Conservation (phyloP, 2,113 vertebrate species). For the Cyanoderma ruficeps region DNA sequence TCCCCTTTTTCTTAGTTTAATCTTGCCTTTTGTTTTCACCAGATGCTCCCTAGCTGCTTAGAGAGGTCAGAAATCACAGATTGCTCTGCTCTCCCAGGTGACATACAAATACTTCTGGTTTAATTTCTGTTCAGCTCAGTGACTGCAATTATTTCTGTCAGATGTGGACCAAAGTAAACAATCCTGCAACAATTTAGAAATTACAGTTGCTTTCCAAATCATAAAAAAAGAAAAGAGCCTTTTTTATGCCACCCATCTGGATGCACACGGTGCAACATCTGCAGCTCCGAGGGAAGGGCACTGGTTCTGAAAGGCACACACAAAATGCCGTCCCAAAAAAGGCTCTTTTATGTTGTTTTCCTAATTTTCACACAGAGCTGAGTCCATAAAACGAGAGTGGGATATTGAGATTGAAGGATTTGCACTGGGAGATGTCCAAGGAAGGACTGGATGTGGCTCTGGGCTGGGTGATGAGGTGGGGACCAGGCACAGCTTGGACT, state of each 20-base stretch:
- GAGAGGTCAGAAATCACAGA: neutral
- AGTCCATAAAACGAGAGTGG: neutral
- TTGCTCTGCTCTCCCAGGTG: neutral
- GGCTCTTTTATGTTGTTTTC: neutral
- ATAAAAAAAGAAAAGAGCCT: no score
- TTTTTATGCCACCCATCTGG: neutral
- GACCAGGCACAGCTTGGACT: neutral
- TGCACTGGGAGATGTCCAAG: neutral
- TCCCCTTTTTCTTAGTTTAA: neutral
- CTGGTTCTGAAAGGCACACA: neutral
- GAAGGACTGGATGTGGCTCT: rapidly evolving
- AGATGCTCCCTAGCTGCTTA: neutral
- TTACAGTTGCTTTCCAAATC: neutral
- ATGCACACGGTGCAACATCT: neutral
- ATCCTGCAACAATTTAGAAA: neutral
- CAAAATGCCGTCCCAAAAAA: rapidly evolving
- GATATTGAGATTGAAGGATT: neutral
- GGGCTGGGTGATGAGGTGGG: neutral
- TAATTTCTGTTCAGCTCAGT: neutral
- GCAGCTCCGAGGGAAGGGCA: rapidly evolving
- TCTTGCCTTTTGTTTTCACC: neutral
- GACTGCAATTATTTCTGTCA: neutral
- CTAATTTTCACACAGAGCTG: neutral
- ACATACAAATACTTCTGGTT: neutral
- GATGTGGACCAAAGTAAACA: neutral